Conservation (phyloP, 2,797 vertebrate genomes). For the Acridotheres tristis region DNA sequence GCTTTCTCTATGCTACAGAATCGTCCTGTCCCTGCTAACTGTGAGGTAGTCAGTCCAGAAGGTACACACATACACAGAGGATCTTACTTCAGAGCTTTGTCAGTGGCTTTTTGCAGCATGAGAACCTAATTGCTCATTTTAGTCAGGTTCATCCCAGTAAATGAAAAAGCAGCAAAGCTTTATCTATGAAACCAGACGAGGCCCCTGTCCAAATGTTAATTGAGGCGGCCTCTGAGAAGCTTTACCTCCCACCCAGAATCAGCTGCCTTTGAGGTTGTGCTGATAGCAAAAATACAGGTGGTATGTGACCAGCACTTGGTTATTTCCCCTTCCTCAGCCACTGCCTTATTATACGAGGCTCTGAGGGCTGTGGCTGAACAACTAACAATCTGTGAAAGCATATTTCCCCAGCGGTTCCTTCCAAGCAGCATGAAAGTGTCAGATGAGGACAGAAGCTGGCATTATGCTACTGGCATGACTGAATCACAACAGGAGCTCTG, state of each 20-base stretch:
- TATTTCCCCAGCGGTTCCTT: conserved; percentile 57
- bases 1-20: neutral
- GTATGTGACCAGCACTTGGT: neutral
- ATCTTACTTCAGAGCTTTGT: neutral
- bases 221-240: neutral
- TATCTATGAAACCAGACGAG: neutral
- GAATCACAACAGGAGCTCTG: conserved; percentile 26
- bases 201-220: neutral
- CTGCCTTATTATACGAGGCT: neutral
- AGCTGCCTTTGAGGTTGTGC: conserved; percentile 25
- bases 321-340: neutral
- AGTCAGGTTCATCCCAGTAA: neutral
- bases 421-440: neutral
- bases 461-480: conserved; percentile 4
- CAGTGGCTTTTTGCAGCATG: neutral
- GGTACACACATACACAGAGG: neutral
- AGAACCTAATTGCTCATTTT: conserved; percentile 3
- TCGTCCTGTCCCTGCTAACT: neutral
- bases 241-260: neutral
- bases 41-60: neutral
- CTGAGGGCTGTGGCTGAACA: neutral
- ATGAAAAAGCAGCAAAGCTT: neutral
- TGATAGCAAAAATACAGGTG: conserved; percentile 7
- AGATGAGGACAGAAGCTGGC: conserved; percentile 55
- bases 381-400: conserved; percentile 29